Evolutionary conservation across 2,797 vertebrate species (phyloP).

Genomic region (Podarcis siculus): DNA sequence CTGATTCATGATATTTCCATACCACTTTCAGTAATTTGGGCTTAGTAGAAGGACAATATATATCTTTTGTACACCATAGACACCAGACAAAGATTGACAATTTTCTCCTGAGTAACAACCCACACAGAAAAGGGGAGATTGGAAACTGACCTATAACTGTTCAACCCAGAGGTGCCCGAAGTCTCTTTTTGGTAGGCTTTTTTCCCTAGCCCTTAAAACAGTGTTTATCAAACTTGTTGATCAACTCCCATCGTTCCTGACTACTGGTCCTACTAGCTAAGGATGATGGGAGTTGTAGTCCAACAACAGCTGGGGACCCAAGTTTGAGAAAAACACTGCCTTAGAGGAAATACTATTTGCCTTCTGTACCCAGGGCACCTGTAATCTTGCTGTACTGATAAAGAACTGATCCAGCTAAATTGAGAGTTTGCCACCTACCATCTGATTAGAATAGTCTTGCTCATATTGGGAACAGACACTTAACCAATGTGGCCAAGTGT

Average conservation of each 20-base stretch:
- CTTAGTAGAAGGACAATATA: neutral
- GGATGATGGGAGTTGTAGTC: no score
- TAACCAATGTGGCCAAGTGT: no score
- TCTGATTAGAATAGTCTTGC: neutral
- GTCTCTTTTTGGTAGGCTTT: neutral
- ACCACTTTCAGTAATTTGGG: neutral
- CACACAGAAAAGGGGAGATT: neutral
- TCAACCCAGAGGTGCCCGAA: neutral
- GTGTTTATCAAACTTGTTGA: no score
- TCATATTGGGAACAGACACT: no score
- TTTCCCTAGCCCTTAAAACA: neutral
- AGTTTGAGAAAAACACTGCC: no score
- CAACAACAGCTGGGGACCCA: no score
- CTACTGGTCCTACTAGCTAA: no score
- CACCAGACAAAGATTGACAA: neutral
- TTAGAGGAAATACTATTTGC: no score
- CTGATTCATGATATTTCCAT: slow-evolving; percentile 3
- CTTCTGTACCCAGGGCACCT: neutral
- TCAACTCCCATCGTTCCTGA: no score
- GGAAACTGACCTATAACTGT: neutral
- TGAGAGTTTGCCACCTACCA: neutral
- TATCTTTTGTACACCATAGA: neutral
- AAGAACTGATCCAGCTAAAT: neutral
- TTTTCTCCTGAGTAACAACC: neutral
- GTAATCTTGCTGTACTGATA: neutral